Percentiles rank a stretch among this genome's conserved stretches.
These are phyloP conservation scores for Bombus impatiens DNA, from an alignment of 1,140 invertebrate species.

Conservation along the genomic window DNA sequence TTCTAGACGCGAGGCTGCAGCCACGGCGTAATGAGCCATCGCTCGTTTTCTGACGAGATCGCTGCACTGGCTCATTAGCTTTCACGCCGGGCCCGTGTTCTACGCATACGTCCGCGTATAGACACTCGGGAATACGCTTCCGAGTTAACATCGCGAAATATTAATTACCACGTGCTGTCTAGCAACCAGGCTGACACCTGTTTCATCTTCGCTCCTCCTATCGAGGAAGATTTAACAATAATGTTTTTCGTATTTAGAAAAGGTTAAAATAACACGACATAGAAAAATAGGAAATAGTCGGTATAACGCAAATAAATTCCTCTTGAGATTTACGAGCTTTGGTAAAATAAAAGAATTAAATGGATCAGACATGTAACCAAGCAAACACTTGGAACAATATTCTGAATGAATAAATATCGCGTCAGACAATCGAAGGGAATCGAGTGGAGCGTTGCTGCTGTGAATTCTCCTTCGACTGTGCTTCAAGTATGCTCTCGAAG, in stretches of 20 bases:
- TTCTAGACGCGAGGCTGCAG: conserved; percentile 19
- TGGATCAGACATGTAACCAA: background rate
- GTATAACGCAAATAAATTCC: background rate
- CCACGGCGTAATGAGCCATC: conserved; percentile 54
- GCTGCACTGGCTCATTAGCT: conserved; percentile 56
- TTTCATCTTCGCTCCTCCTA: background rate
- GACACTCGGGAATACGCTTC: conserved; percentile 24
- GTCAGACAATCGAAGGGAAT: background rate
- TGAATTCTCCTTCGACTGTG: background rate
- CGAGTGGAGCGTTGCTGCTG: background rate
- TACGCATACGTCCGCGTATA: conserved; percentile 17
- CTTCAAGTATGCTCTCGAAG: background rate
- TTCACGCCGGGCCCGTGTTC: conserved; percentile 46
- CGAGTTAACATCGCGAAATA: conserved; percentile 24
- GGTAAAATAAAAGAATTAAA: background rate
- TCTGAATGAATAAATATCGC: background rate
- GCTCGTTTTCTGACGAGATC: conserved; percentile 60
- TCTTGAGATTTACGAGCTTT: background rate
- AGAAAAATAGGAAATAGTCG: background rate
- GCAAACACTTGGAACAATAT: background rate
- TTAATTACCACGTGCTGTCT: background rate
- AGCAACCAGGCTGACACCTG: background rate
- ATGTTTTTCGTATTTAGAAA: background rate
- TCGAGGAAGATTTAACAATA: background rate
- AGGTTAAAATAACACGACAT: background rate